Base-by-base conservation (phyloP, 2,113 vertebrate species). In the Vireo altiloquus region DNA sequence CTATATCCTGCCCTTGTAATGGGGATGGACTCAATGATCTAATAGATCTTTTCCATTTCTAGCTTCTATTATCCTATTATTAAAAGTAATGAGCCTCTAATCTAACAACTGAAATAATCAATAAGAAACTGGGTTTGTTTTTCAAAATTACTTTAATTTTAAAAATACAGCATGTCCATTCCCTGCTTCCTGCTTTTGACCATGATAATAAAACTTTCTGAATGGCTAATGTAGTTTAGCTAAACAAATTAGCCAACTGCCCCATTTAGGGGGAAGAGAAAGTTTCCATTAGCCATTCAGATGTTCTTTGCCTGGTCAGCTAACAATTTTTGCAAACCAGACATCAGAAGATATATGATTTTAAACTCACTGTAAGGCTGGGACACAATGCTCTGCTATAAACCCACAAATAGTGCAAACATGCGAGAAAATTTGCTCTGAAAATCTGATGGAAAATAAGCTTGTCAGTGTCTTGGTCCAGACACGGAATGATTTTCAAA, bases 241-340 rank as follows among this genome's bases (percentile, higher is more conserved):
- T 98, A 98, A 98, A 97, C 96, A 97, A 97, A 98, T 98, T 98
- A 97, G 94, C 96, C 95, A 96, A 94, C 97, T 97, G 90, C 79
- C 91, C 89, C 82, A 87, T 96, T 96, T 96, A 96, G 91, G 89
- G 94, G 81, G 93, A 98, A 96, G 95, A 95, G 96, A 96, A 97
- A 94, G 89, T 98, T 98, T 97, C 97, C 97, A 98, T 98, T 97
- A 98, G 84, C 82, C 70, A 59, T 40, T 94, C 91, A 88, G 88
- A 96, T 88, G 63, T 59, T 96, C 87, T 94, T 78, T 97, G 96
- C 94, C 93, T 88, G 90, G 82, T 96, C 95, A 95, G 92, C 70
- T 42, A 83, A 80, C 69, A 94, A 87, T 83, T 93, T 82, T 88
- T 93, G 68, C 75, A 92, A 96, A 91, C 33, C 68, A 93, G 89